A percentile compares a stretch with the other conserved stretches of the same genome.
Evolutionary conservation across 2,888 invertebrate genomes (phyloP).

Genomic region (Temnothorax rugatulus): DNA sequence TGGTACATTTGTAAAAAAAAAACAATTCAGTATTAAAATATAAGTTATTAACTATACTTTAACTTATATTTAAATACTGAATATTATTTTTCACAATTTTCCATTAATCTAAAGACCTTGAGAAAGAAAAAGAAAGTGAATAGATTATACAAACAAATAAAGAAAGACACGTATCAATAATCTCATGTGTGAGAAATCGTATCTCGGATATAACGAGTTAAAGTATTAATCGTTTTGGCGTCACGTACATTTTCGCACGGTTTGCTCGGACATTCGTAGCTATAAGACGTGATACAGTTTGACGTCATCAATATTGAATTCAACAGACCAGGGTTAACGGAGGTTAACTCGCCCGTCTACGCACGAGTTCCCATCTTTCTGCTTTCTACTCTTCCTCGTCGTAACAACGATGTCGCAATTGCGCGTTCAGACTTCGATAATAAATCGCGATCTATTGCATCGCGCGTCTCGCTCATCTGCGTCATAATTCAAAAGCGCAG

Average conservation of each 20-base stretch:
- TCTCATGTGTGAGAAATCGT: neutral
- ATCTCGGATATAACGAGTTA: neutral
- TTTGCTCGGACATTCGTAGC: slow-evolving; percentile 58
- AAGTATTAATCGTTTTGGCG: neutral
- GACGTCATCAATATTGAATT: slow-evolving; percentile 84
- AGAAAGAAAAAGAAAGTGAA: neutral
- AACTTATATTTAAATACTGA: neutral
- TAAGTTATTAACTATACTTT: neutral
- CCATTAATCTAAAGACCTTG: neutral
- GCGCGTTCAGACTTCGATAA: slow-evolving; percentile 44
- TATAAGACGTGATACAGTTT: slow-evolving; percentile 76
- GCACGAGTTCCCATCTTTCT: slow-evolving; percentile 68
- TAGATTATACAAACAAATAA: neutral
- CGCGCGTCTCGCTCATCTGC: slow-evolving; percentile 59
- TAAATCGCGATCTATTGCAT: slow-evolving; percentile 66
- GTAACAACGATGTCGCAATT: slow-evolving; percentile 45
- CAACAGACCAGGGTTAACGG: slow-evolving; percentile 81
- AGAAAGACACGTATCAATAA: neutral
- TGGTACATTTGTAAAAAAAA: neutral
- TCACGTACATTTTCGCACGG: slow-evolving; percentile 53
- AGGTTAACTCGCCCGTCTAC: slow-evolving; percentile 79
- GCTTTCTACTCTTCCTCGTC: slow-evolving; percentile 55
- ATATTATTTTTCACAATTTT: neutral
- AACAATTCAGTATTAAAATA: neutral
- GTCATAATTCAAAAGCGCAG: slow-evolving; percentile 56